These are phyloP conservation scores for Mustela erminea DNA, from an alignment of 2,797 vertebrate species.

Conservation along the genomic window DNA sequence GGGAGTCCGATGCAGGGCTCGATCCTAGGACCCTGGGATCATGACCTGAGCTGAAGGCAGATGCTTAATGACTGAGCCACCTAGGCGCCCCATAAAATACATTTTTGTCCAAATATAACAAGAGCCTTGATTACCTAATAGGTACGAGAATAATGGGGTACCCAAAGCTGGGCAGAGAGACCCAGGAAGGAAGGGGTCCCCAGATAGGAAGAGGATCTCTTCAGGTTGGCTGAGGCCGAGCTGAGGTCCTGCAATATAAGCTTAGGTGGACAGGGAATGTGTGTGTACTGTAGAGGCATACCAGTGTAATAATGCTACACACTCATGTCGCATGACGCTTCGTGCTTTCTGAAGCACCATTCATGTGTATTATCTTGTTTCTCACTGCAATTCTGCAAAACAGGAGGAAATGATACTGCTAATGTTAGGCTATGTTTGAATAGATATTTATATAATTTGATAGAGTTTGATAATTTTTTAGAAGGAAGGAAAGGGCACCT, in stretches of 20 bases:
- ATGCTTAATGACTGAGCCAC: no score
- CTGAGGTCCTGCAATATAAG: not conserved
- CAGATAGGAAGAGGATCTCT: not conserved
- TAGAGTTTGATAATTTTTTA: not conserved
- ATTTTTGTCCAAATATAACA: not conserved
- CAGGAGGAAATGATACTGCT: not conserved
- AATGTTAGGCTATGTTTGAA: not conserved
- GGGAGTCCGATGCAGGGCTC: no score
- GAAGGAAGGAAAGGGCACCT: not conserved
- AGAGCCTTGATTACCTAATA: not conserved
- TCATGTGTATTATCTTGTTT: not conserved
- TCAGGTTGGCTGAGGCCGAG: not conserved
- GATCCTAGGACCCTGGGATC: no score
- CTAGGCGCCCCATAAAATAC: not conserved
- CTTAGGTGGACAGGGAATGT: no score
- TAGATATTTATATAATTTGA: not conserved
- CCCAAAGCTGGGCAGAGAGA: not conserved
- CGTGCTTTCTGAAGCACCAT: not conserved
- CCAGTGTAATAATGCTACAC: not conserved
- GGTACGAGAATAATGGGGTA: not conserved
- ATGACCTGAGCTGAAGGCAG: no score
- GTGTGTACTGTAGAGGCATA: no score
- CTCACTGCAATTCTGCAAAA: not conserved
- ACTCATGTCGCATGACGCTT: accelerated
- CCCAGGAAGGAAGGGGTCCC: not conserved